Conservation (phyloP, 2,113 vertebrate species). For the Daphoenositta chrysoptera region DNA sequence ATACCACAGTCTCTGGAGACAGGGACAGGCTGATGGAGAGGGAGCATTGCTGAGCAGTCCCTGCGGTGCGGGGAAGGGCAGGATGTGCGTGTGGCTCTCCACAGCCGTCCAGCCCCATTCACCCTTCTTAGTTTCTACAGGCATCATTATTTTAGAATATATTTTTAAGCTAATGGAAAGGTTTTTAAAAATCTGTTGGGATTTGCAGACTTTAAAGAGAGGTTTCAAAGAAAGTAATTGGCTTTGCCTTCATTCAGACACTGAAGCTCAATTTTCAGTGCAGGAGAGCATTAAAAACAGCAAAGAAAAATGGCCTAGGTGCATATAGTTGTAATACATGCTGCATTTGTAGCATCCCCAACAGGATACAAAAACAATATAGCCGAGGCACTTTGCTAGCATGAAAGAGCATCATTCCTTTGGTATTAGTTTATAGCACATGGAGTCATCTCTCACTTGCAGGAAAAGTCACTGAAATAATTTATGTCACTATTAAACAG, state of each 20-base stretch:
- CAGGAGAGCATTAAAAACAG: slow-evolving; percentile 39
- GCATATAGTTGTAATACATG: slow-evolving; percentile 42
- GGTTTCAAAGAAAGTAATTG: slow-evolving; percentile 43
- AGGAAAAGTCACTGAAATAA: slow-evolving; percentile 66
- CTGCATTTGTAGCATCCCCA: slow-evolving; percentile 38
- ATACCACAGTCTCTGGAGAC: accelerated
- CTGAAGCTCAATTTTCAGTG: slow-evolving; percentile 33
- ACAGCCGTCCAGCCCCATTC: neutral
- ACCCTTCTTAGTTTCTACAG: neutral
- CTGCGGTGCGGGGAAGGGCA: neutral
- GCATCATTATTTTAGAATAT: neutral
- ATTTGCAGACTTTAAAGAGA: slow-evolving; percentile 26
- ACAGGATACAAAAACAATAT: slow-evolving; percentile 25
- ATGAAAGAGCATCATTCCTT: slow-evolving; percentile 62
- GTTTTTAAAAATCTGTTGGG: slow-evolving; percentile 1
- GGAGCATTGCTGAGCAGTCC: neutral
- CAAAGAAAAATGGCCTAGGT: slow-evolving; percentile 59
- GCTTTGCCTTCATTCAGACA: neutral
- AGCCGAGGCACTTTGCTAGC: slow-evolving; percentile 31
- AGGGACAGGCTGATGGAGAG: neutral
- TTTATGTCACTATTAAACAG: slow-evolving; percentile 70
- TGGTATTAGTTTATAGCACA: slow-evolving; percentile 50
- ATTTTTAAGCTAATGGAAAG: slow-evolving; percentile 27
- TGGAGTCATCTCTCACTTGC: slow-evolving; percentile 56
- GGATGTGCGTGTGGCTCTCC: neutral